phyloP scores from a whole-genome alignment of 2,888 invertebrate species.

The Drosophila birchii region DNA sequence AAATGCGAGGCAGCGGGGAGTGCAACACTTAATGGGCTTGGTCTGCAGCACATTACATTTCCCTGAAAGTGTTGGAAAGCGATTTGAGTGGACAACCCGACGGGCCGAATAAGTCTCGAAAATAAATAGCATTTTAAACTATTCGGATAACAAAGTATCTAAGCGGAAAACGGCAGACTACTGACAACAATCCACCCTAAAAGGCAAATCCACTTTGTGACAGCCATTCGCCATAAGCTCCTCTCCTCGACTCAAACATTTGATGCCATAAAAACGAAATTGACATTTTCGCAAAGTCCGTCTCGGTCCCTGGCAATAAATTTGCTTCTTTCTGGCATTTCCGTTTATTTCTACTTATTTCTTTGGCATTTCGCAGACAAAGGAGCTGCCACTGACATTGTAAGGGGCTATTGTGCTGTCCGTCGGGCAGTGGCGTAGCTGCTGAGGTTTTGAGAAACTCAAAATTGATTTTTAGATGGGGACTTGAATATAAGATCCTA shows the following conservation, averaged over 20 bases:
- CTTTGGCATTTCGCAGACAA: constrained; percentile 52
- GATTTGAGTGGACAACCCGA: neutral
- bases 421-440: constrained; percentile 3
- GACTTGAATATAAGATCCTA: neutral
- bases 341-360: constrained; percentile 57
- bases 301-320: constrained; percentile 69
- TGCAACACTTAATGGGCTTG: constrained; percentile 26
- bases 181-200: constrained; percentile 6
- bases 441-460: neutral
- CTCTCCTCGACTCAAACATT: constrained; percentile 62
- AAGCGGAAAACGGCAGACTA: neutral
- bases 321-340: constrained; percentile 50
- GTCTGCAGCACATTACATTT: constrained; percentile 37
- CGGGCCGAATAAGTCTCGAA: neutral
- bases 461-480: neutral
- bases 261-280: constrained; percentile 75
- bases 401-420: constrained; percentile 44
- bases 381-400: constrained; percentile 64
- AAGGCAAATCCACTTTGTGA: constrained; percentile 69
- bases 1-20: constrained; percentile 42
- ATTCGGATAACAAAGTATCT: constrained; percentile 54
- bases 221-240: constrained; percentile 70
- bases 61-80: constrained; percentile 20
- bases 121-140: constrained; percentile 1
- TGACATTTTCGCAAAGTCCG: constrained; percentile 78